Evolutionary conservation across 2,113 vertebrate species (phyloP), one percentile per base, ranked within the genome.

Genomic region (Merops nubicus): DNA sequence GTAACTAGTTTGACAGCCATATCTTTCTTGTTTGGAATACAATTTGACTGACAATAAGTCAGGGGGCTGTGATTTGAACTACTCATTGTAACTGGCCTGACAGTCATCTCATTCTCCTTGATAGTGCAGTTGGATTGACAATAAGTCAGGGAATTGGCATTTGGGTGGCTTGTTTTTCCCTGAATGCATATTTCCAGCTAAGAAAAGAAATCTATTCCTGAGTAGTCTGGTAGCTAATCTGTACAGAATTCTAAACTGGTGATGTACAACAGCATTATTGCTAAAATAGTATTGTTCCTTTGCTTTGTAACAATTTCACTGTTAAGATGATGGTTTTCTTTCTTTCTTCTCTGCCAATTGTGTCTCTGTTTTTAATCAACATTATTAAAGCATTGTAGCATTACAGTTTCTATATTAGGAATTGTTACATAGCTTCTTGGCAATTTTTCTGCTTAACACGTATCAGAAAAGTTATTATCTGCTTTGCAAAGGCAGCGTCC

Each of bases 11-110:
- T 95, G 89, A 83, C 90, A 95, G 85, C 64, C 74, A 5, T 38
- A 77, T 92, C 63, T 88, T 45, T 81, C 92, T 88, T 85, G 36
- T 90, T 92, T 76, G 33, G 91, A 88, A 85, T 38, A 79, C 70
- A 90, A 9, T 90, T 77, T 92, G 81, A 86, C 87, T 95, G 89
- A 84, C 93, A 91, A 60, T 89, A 92, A 92, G 76, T 65, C 89
- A 92, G 50, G 72, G 86, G 80, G 28, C 50, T 87, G 91, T 5
- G 45, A 83, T 85, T 83, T 76, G 85, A 94, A 89, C 84, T 80
- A 63, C 76, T 93, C 75, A 42, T 88, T 85, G 74, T 92, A 89
- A 63, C 70, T 72, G 79, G 82, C 80, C 88, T 95, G 95, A 94
- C 75, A 94, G 89, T 82, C 87, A 62, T 90, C 68, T 86, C 63